A percentile compares a stretch with the other conserved stretches of the same genome.
Conservation (phyloP, 1,140 invertebrate species). For the Apis cerana region DNA sequence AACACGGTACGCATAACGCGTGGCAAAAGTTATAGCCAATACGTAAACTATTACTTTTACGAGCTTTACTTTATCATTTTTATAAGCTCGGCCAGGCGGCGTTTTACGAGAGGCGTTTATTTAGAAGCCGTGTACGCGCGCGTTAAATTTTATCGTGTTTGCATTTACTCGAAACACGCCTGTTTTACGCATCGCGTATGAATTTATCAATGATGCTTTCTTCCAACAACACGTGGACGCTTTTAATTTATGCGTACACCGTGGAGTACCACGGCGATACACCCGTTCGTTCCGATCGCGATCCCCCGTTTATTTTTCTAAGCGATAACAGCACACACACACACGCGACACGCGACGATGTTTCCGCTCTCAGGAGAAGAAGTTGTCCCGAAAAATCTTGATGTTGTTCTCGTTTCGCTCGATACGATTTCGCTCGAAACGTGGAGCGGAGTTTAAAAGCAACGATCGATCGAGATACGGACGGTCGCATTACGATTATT, state of each 20-base stretch:
- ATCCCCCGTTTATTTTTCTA: not conserved
- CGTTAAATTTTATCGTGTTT: constrained; percentile 45
- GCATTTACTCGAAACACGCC: constrained; percentile 24
- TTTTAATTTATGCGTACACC: not conserved
- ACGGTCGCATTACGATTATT: too few species aligned
- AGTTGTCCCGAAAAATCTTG: too few species aligned
- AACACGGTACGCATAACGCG: not conserved
- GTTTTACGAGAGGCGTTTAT: constrained; percentile 50
- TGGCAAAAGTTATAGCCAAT: constrained; percentile 39
- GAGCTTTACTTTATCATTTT: constrained; percentile 51
- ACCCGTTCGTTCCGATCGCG: not conserved
- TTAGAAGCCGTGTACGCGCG: constrained; percentile 26
- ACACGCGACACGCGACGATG: too few species aligned
- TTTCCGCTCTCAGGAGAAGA: too few species aligned
- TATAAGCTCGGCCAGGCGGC: constrained; percentile 31
- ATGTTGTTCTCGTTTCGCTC: too few species aligned
- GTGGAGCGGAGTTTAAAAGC: too few species aligned
- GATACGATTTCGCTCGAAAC: too few species aligned
- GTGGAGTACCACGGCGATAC: accelerated
- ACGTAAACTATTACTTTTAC: constrained; percentile 51
- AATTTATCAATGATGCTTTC: constrained; percentile 36
- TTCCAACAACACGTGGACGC: not conserved
- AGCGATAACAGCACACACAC: too few species aligned
- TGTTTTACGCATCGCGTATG: not conserved
- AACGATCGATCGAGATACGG: too few species aligned